Conservation (phyloP, 2,888 invertebrate species). For the Melanostoma mellinum region DNA sequence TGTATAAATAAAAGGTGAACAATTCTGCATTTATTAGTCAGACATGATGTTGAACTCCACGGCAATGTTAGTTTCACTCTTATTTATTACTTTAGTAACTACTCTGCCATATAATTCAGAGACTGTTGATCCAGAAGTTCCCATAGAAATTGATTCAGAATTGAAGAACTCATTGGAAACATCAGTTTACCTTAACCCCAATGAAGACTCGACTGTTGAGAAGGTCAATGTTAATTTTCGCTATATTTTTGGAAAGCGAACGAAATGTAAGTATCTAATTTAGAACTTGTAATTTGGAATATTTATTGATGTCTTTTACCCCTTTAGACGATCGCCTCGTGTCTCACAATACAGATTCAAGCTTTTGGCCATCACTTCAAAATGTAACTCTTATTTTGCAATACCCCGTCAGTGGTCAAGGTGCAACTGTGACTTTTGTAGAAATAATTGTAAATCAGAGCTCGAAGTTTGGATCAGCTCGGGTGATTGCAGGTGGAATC, state of each 20-base stretch:
- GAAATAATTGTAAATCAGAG: slow-evolving; percentile 74
- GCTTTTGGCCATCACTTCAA: slow-evolving; percentile 55
- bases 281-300: not conserved
- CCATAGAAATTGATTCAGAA: not conserved
- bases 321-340: slow-evolving; percentile 70
- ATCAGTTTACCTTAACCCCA: not conserved
- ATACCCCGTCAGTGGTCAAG: slow-evolving; percentile 69
- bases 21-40: not conserved
- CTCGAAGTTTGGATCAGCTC: slow-evolving; percentile 71
- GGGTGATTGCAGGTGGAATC: slow-evolving; percentile 74
- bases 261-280: slow-evolving; percentile 31
- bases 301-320: not conserved
- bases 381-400: slow-evolving; percentile 63
- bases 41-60: not conserved
- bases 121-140: not conserved
- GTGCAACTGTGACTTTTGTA: slow-evolving; percentile 71
- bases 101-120: not conserved
- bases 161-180: not conserved
- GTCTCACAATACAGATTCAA: slow-evolving; percentile 50
- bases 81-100: not conserved
- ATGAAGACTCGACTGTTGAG: not conserved
- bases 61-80: not conserved
- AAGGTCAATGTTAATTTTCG: slow-evolving; percentile 23
- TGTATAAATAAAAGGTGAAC: not conserved
- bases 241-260: slow-evolving; percentile 54